Base-by-base conservation (phyloP, 2,888 invertebrate species). In the Apomyelois bistriatella region DNA sequence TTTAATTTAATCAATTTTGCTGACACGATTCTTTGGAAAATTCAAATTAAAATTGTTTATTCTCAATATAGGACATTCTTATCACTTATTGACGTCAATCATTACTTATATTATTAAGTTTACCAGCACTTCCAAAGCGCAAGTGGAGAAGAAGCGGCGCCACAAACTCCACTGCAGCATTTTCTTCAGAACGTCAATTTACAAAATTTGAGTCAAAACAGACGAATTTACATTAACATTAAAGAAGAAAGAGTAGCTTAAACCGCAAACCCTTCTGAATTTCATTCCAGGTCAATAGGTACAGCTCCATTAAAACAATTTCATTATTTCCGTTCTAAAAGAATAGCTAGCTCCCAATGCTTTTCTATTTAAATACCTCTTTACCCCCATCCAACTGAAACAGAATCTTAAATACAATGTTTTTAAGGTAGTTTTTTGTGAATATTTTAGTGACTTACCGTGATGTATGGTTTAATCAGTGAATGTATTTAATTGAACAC, bases 391-490 rank as follows among this genome's bases (percentile, higher is more conserved):
- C 37, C 51, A 51, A 50, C 35, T 30, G 15, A 46, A 15, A 30
- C 1, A 32, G 15, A 10, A 9, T 15, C 46, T 46, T 46, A 15
- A 6, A 8, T 8, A 1, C 9, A 9, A 12, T 7, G 9, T 7
- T 2, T 5, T 43, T 9, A 16, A 10, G 16, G 13, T 40, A 8
- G n/a, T 8, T 9, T 40, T 16, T 40, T 16, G 10, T 3, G 2
- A 8, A 9, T 32, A 5, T 4, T 3, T 0, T 9, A 4, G 28
- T 28, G 43, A 1, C 15, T 13, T 30, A 32, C 32, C 1, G 30
- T 46, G 46, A 46, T 46, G 46, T 32, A 32, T 46, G 46, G 46
- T 1, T 30, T 30, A 46, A 46, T 46, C 46, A 46, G 46, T 32
- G 30, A 46, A 46, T 32, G 32, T 13, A 1, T 46, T 40, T 32